Base-by-base conservation (phyloP, 1,140 invertebrate species). In the Venturia canescens region DNA sequence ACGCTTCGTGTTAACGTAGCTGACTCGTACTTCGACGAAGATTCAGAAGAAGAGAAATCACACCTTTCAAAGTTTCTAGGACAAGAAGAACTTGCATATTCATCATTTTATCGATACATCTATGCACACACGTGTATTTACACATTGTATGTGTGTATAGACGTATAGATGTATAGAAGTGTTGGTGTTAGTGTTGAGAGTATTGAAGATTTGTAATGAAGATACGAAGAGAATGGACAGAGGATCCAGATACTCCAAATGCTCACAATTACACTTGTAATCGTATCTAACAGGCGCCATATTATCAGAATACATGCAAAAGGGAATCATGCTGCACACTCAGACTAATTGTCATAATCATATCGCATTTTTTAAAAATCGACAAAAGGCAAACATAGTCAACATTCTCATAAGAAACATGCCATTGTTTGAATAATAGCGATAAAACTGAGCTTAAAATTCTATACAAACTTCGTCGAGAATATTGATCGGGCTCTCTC, bases 11-110 rank as follows among this genome's bases (percentile, higher is more conserved):
- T 44, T 1, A 9, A 44, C 38, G 38, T 44, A 44, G 38, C 38
- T 44, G 13, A 66, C 60, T 66, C 60, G 60, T 66, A 66, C 60
- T 66, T 66, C 13, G 60, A 66, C 60, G 60, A 66, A 66, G 27
- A 26, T 66, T 66, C 60, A 66, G 60, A 66, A 66, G 60, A 66
- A 66, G 60, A 66, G 60, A 66, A 66, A 66, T 66, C 60, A 66
- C 60, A 26, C 60, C 23, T 13, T 27, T 66, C 3, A 27, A 27
- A 29, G 23, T 66, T 66, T 26, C 60, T 23, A 66, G 60, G 27
- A 66, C 60, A 66, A 66, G 60, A 66, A 66, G 4, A 66, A 66
- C 23, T 66, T 27, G 23, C 53, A 26, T 66, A 57, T 57, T n/a
- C 21, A 57, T 57, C 6, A n/a, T 21, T 57, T 21, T n/a, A 57